Conservation (phyloP, 2,888 invertebrate species). For the Laothoe populi region DNA sequence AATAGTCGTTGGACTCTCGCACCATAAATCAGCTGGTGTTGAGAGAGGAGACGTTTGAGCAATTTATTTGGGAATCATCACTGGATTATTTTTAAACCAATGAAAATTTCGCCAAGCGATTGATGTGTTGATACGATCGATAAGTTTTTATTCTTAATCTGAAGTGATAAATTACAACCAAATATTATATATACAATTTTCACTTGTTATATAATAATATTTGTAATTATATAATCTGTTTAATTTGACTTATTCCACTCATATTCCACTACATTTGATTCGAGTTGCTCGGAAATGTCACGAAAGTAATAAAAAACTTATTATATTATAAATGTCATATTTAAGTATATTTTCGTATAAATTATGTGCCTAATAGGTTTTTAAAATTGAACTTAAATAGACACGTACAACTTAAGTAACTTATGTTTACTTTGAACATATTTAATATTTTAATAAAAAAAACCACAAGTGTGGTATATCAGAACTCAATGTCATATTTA, state of each 20-base stretch:
- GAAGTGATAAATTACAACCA: constrained; percentile 17
- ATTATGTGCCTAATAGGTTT: neutral
- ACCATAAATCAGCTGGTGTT: constrained; percentile 76
- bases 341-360: constrained; percentile 11
- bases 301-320: neutral
- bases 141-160: constrained; percentile 22
- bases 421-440: too few species aligned
- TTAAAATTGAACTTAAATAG: constrained; percentile 3
- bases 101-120: constrained; percentile 34
- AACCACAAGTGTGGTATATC: neutral
- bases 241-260: constrained; percentile 4
- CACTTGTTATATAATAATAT: constrained; percentile 2
- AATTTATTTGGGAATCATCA: constrained; percentile 70
- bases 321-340: neutral
- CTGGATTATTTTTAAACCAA: constrained; percentile 37
- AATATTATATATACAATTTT: too few species aligned
- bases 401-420: constrained; percentile 1
- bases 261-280: neutral
- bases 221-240: neutral
- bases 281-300: constrained; percentile 9
- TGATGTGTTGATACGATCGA: constrained; percentile 30
- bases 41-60: constrained; percentile 63
- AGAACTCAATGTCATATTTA: neutral
- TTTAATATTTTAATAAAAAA: too few species aligned
- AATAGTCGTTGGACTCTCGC: constrained; percentile 73